These are phyloP conservation scores for Corticium candelabrum DNA, from an alignment of 37 sponge, comb jelly and placozoan genomes.

Conservation along the genomic window DNA sequence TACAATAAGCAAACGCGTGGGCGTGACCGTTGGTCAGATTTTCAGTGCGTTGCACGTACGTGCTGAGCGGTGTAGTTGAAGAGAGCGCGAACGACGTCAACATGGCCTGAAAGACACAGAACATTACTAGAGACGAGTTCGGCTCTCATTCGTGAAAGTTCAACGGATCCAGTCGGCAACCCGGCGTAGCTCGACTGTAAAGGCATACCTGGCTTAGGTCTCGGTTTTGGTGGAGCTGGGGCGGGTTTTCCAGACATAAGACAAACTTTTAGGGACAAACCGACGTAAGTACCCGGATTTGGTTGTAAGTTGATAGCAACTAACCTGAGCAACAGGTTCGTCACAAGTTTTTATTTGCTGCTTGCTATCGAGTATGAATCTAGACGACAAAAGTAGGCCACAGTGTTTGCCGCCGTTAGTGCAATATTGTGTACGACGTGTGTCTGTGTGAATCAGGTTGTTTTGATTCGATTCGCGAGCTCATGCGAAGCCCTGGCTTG, in stretches of 20 bases:
- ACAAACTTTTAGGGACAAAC: too few species aligned
- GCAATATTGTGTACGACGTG: too few species aligned
- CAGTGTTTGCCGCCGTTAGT: too few species aligned
- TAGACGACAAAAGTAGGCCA: too few species aligned
- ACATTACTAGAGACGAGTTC: not conserved
- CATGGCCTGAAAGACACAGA: slow-evolving; percentile 32
- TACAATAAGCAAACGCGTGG: slow-evolving; percentile 8
- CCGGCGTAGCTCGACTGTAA: not conserved
- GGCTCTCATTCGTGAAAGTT: not conserved
- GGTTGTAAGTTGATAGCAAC: too few species aligned
- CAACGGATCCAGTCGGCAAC: slow-evolving; percentile 3
- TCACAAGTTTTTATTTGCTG: too few species aligned
- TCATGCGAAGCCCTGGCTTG: too few species aligned
- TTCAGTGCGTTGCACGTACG: slow-evolving; percentile 16
- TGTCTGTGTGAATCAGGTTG: too few species aligned
- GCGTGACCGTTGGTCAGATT: not conserved
- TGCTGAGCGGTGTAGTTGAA: slow-evolving; percentile 73
- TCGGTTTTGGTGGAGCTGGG: slow-evolving; percentile 52
- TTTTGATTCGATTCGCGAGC: too few species aligned
- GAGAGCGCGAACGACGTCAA: slow-evolving; percentile 69
- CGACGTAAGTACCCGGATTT: too few species aligned
- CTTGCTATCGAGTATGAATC: too few species aligned
- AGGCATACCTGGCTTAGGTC: not conserved
- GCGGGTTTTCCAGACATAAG: slow-evolving; percentile 13
- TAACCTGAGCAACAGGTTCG: too few species aligned